Conservation (phyloP, 2,113 vertebrate genomes). For the Embiotoca jacksoni region DNA sequence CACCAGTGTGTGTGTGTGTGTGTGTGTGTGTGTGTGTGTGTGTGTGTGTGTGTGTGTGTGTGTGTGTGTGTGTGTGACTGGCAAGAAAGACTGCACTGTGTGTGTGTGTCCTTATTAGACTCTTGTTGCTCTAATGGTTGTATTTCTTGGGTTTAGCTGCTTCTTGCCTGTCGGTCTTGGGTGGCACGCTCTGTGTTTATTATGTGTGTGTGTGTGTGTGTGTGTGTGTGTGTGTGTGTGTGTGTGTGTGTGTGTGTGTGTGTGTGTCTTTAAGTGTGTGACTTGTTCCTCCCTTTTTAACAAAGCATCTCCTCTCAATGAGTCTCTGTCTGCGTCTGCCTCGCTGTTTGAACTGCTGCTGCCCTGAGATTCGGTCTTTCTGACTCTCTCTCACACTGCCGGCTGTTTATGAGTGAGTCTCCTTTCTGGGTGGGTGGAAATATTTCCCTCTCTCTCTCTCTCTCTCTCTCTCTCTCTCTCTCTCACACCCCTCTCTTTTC, state of each 20-base stretch:
- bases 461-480: slow-evolving; percentile 49
- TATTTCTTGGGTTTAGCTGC: slow-evolving; percentile 36
- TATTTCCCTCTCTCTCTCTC: slow-evolving; percentile 65
- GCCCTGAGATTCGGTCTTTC: slow-evolving; percentile 77
- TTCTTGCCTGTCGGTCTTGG: slow-evolving; percentile 40
- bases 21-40: slow-evolving; percentile 20
- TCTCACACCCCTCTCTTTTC: slow-evolving; percentile 62
- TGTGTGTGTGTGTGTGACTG: slow-evolving; percentile 13
- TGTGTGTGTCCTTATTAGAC: slow-evolving; percentile 38
- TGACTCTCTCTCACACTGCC: slow-evolving; percentile 75
- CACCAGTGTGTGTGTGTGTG: slow-evolving; percentile 15
- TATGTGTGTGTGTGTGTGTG: slow-evolving; percentile 1
- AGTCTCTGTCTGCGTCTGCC: slow-evolving; percentile 67
- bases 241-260: too few species aligned
- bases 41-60: slow-evolving; percentile 14
- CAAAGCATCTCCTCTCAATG: slow-evolving; percentile 73
- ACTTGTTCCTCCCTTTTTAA: slow-evolving; percentile 71
- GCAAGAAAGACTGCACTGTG: slow-evolving; percentile 18
- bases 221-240: too few species aligned
- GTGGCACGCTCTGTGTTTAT: slow-evolving; percentile 56
- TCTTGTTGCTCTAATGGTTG: slow-evolving; percentile 40
- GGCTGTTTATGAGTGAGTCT: slow-evolving; percentile 84
- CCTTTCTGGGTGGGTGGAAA: slow-evolving; percentile 86
- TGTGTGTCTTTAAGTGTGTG: slow-evolving; percentile 36
- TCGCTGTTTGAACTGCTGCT: slow-evolving; percentile 72